Evolutionary conservation across 2,888 invertebrate species (phyloP).

Genomic region (Agonopterix heracliana): DNA sequence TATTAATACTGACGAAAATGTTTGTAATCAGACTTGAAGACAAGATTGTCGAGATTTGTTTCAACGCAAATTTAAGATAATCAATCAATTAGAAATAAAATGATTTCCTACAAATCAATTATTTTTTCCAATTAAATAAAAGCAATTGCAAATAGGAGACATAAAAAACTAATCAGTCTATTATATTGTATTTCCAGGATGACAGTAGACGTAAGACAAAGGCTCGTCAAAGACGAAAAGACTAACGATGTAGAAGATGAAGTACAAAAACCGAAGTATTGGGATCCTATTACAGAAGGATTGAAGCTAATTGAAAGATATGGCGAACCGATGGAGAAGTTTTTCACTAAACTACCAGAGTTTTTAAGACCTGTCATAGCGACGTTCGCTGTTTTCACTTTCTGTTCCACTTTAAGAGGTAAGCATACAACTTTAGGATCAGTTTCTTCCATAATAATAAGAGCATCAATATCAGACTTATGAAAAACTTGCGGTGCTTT

Average conservation of each 20-base stretch:
- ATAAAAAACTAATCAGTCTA: too few relatives aligned
- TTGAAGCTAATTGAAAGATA: constrained; percentile 79
- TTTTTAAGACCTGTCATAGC: constrained; percentile 73
- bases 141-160: too few relatives aligned
- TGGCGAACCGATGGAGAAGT: constrained; percentile 65
- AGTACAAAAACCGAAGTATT: constrained; percentile 28
- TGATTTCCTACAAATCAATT: too few relatives aligned
- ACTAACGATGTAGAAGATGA: constrained; percentile 13
- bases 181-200: constrained; percentile 20
- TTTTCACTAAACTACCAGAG: constrained; percentile 74
- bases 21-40: too few relatives aligned
- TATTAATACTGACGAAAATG: too few relatives aligned
- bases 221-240: constrained; percentile 11
- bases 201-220: constrained; percentile 29
- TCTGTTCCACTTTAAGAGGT: constrained; percentile 80
- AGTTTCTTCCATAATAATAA: too few relatives aligned
- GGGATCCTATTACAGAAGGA: constrained; percentile 74
- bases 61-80: too few relatives aligned
- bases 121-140: too few relatives aligned
- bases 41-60: too few relatives aligned
- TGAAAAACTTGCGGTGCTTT: too few relatives aligned
- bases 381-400: constrained; percentile 76
- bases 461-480: too few relatives aligned
- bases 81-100: too few relatives aligned
- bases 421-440: constrained; percentile 11